Evolutionary conservation across 1,140 invertebrate genomes (phyloP).

Genomic region (Rhizoglyphus robini): DNA sequence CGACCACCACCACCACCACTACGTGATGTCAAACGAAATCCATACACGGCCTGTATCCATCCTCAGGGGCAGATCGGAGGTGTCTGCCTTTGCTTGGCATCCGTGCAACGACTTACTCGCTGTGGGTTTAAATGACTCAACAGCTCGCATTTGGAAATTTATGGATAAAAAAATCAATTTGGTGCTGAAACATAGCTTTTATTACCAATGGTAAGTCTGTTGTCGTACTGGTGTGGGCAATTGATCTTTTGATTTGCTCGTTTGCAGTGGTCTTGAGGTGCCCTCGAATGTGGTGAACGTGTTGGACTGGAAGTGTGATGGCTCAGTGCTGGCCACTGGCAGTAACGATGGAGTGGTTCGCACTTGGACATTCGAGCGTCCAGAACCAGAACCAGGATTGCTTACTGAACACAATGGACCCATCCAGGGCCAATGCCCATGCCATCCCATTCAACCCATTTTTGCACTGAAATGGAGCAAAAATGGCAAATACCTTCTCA

Average conservation of each 20-base stretch:
- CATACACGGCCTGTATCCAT: too few species aligned
- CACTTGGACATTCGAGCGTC: slow-evolving; percentile 89
- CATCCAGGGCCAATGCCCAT: slow-evolving; percentile 79
- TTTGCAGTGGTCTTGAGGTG: slow-evolving; percentile 68
- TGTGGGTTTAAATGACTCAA: slow-evolving; percentile 92
- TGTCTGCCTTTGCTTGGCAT: slow-evolving; percentile 99
- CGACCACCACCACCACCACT: too few species aligned
- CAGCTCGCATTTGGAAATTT: slow-evolving; percentile 98
- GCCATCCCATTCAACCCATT: slow-evolving; percentile 98
- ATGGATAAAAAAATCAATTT: slow-evolving; percentile 91
- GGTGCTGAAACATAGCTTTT: too few species aligned
- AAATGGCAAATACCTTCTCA: slow-evolving; percentile 90
- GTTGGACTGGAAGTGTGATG: slow-evolving; percentile 97
- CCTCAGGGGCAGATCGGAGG: slow-evolving; percentile 95
- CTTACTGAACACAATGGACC: too few species aligned
- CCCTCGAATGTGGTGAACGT: slow-evolving; percentile 98
- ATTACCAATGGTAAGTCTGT: too few species aligned
- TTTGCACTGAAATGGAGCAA: slow-evolving; percentile 99
- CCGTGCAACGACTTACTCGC: slow-evolving; percentile 88
- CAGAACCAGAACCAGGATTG: too few species aligned
- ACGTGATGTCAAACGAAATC: too few species aligned
- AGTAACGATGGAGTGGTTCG: slow-evolving; percentile 97
- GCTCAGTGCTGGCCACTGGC: slow-evolving; percentile 82
- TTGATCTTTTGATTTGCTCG: neutral
- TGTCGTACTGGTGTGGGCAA: too few species aligned